These are phyloP conservation scores for Microctenopoma steveboyesi DNA, from an alignment of 2,797 vertebrate species.

Conservation along the genomic window DNA sequence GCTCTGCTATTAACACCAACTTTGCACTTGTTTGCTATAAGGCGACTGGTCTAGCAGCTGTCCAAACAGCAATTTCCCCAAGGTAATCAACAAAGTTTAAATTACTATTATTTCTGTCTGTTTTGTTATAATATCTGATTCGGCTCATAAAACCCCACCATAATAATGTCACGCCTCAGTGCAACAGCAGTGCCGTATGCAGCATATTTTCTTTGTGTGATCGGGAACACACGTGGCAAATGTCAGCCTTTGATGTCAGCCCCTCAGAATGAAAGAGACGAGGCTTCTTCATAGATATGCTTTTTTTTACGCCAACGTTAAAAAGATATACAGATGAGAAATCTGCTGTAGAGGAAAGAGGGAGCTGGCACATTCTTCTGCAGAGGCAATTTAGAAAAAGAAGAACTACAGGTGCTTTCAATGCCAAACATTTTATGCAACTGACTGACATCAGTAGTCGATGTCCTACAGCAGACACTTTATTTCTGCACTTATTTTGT, in stretches of 20 bases:
- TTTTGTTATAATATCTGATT: no score
- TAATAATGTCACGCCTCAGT: neutral
- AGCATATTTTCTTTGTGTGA: neutral
- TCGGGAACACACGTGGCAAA: conserved; percentile 7
- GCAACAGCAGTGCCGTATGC: neutral
- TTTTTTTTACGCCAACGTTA: conserved; percentile 6
- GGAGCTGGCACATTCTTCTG: neutral
- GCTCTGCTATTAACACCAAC: neutral
- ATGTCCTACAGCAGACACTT: no score
- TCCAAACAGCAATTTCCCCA: no score
- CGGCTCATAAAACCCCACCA: neutral
- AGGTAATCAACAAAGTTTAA: no score
- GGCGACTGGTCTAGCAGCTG: no score
- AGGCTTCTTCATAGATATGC: neutral
- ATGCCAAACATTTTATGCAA: neutral
- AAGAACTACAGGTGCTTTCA: neutral
- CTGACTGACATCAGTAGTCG: neutral
- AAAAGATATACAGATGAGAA: neutral
- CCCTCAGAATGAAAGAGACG: conserved; percentile 4
- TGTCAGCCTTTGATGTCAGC: conserved; percentile 12
- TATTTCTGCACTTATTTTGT: no score
- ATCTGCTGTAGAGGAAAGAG: neutral
- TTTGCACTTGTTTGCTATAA: no score
- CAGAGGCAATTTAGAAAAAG: neutral
- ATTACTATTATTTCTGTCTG: no score